Evolutionary conservation across 2,888 invertebrate genomes (phyloP).

Genomic region (Pollenia angustigena): DNA sequence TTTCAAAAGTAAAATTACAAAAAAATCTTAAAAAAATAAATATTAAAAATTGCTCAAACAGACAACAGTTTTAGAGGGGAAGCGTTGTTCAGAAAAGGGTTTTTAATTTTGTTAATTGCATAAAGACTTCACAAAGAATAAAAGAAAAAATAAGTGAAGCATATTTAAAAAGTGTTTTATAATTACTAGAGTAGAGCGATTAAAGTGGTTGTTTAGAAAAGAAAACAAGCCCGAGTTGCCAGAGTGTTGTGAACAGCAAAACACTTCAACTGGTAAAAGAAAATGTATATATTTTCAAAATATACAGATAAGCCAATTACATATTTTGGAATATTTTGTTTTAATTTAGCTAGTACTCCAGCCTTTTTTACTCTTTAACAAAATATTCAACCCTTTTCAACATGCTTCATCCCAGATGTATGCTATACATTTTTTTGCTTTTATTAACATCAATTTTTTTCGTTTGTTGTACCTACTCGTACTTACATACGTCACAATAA

Average conservation of each 20-base stretch:
- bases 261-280: not conserved
- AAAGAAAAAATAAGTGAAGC: not conserved
- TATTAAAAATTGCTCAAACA: not conserved
- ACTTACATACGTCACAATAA: slow-evolving; percentile 52
- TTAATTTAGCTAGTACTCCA: not conserved
- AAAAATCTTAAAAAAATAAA: not conserved
- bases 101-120: not conserved
- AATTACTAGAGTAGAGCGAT: not conserved
- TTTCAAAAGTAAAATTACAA: not conserved
- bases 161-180: slow-evolving; percentile 24
- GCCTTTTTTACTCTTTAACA: not conserved
- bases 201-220: not conserved
- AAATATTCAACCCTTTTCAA: slow-evolving; percentile 3
- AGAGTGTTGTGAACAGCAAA: not conserved
- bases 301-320: slow-evolving; percentile 47
- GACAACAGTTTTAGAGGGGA: not conserved
- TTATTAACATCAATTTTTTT: slow-evolving; percentile 39
- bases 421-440: not conserved
- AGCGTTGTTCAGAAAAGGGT: not conserved
- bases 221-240: not conserved
- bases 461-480: not conserved
- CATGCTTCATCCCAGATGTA: slow-evolving; percentile 10
- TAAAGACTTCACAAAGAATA: not conserved
- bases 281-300: too few species aligned
- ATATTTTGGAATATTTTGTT: not conserved